These are phyloP conservation scores for Hippocampus kuda DNA, from an alignment of 2,797 vertebrate species.

Conservation along the genomic window DNA sequence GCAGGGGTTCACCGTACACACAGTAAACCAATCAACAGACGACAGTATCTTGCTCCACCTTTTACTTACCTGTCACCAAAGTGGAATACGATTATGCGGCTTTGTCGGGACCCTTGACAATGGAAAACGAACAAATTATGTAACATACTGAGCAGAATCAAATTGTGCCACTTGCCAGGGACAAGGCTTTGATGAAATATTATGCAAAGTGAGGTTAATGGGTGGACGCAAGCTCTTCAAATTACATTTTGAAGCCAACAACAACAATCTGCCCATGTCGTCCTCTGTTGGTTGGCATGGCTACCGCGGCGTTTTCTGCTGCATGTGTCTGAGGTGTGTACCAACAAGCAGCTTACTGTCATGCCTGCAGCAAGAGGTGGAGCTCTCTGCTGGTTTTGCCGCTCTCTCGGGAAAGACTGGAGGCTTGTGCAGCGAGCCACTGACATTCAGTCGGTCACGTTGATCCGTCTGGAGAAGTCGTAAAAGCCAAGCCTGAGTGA, in stretches of 20 bases:
- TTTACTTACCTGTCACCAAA: neutral
- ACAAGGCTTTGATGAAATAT: neutral
- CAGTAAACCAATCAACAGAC: too few species aligned
- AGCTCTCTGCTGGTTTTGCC: conserved; percentile 41
- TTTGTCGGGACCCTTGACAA: neutral
- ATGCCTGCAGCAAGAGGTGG: conserved; percentile 49
- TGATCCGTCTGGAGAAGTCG: conserved; percentile 31
- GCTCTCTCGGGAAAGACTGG: conserved; percentile 25
- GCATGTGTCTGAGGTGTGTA: conserved; percentile 53
- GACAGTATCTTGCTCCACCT: neutral
- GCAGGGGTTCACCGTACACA: too few species aligned
- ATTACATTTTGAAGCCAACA: conserved; percentile 39
- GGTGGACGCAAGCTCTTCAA: conserved; percentile 34
- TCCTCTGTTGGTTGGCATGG: conserved; percentile 18
- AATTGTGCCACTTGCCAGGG: neutral
- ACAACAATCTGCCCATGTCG: conserved; percentile 33
- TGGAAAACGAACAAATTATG: neutral
- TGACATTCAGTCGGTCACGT: conserved; percentile 28
- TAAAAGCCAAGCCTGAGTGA: conserved; percentile 23
- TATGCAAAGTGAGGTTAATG: conserved; percentile 33
- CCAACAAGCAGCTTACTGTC: conserved; percentile 44
- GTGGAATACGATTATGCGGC: too few species aligned
- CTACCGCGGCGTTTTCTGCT: conserved; percentile 36
- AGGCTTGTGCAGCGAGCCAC: conserved; percentile 21
- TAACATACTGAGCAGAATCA: neutral